These are phyloP conservation scores for Pyrgus malvae DNA, from an alignment of 2,888 invertebrate species.

Conservation along the genomic window DNA sequence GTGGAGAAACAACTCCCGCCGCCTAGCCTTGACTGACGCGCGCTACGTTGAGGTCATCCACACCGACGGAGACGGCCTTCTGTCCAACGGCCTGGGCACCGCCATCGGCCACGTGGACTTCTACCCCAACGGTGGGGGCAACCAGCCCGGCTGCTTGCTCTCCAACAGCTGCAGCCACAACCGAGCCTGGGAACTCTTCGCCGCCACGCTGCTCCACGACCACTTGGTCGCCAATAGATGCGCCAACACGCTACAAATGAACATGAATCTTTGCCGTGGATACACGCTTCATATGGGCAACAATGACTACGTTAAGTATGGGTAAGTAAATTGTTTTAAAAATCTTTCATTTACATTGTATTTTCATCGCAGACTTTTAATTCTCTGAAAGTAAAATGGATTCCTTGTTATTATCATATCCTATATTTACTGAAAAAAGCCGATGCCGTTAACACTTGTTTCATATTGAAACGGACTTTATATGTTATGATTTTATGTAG, in stretches of 20 bases:
- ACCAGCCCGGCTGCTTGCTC: slow-evolving; percentile 73
- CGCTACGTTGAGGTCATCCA: slow-evolving; percentile 63
- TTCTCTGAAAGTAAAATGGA: too few species aligned
- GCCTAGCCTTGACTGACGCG: slow-evolving; percentile 47
- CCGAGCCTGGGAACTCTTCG: slow-evolving; percentile 52
- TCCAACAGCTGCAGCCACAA: slow-evolving; percentile 51
- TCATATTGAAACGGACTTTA: too few species aligned
- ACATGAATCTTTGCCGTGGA: slow-evolving; percentile 48
- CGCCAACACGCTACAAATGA: slow-evolving; percentile 38
- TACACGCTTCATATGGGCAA: slow-evolving; percentile 45
- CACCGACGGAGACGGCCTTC: slow-evolving; percentile 50
- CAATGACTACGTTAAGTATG: slow-evolving; percentile 42
- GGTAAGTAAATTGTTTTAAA: slow-evolving; percentile 39
- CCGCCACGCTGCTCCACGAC: slow-evolving; percentile 44
- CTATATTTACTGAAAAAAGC: too few species aligned
- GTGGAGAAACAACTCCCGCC: slow-evolving; percentile 45
- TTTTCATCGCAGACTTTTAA: too few species aligned
- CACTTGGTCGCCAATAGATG: slow-evolving; percentile 48
- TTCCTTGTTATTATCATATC: too few species aligned
- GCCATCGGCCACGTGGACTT: slow-evolving; percentile 92
- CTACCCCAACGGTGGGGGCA: slow-evolving; percentile 92
- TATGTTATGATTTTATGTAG: too few species aligned
- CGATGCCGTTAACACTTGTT: too few species aligned
- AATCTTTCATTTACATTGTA: too few species aligned
- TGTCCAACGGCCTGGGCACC: slow-evolving; percentile 84